phyloP scores from a whole-genome alignment of 2,888 invertebrate genomes.

The Pseudococcus longispinus region DNA sequence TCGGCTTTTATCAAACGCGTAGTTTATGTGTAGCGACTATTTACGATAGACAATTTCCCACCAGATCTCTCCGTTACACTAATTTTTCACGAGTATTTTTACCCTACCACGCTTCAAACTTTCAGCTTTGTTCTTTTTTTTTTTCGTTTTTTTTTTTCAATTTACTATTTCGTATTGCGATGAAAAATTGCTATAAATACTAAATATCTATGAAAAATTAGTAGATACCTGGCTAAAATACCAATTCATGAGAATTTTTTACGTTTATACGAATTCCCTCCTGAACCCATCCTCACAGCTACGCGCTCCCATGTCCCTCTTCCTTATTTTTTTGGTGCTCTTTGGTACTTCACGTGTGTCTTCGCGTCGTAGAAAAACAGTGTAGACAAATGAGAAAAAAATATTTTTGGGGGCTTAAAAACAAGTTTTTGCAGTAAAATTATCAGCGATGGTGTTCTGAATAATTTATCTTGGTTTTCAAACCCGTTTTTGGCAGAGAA shows the following conservation, averaged over 20 bases:
- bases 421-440: too few species aligned
- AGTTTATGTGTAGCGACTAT: background rate
- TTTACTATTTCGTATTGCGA: background rate
- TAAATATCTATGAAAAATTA: background rate
- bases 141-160: background rate
- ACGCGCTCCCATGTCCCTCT: background rate
- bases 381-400: background rate
- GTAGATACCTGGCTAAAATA: background rate
- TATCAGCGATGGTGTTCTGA: too few species aligned
- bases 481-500: too few species aligned
- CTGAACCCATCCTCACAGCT: background rate
- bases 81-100: background rate
- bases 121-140: background rate
- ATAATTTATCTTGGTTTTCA: too few species aligned
- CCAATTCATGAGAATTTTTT: background rate
- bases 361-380: background rate
- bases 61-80: background rate
- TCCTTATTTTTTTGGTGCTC: background rate
- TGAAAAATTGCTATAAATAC: background rate
- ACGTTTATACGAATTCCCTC: background rate
- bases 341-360: background rate
- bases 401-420: background rate
- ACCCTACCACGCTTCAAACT: background rate
- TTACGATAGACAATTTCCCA: background rate
- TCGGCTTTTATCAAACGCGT: background rate